These are phyloP conservation scores for Chironomus tentans DNA, from an alignment of 2,888 invertebrate species.

Conservation along the genomic window DNA sequence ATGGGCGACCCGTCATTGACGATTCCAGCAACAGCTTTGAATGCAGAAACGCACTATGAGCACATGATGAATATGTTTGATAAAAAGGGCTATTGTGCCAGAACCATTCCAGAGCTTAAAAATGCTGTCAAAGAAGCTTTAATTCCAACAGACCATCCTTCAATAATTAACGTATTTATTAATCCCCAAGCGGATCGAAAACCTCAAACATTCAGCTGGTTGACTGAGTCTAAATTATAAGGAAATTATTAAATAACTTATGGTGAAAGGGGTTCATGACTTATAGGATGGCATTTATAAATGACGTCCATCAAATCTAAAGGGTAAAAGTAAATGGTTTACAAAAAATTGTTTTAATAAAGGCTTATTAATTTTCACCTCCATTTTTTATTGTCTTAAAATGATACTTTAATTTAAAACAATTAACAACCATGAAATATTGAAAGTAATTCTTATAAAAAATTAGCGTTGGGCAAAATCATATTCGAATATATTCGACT, in stretches of 20 bases:
- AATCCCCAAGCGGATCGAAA: conserved; percentile 82
- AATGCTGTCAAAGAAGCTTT: conserved; percentile 59
- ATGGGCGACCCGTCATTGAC: conserved; percentile 63
- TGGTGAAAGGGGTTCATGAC: no score
- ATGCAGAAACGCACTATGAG: conserved; percentile 75
- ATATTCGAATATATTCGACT: no score
- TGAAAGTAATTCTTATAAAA: not conserved
- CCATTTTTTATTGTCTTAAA: not conserved
- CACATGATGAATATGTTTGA: conserved; percentile 83
- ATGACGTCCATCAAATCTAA: no score
- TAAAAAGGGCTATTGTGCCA: conserved; percentile 68
- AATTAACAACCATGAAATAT: not conserved
- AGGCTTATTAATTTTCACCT: no score
- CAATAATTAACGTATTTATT: conserved; percentile 85
- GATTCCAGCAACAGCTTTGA: conserved; percentile 73
- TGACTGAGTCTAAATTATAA: conserved; percentile 85
- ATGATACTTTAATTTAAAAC: not conserved
- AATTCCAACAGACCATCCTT: conserved; percentile 61
- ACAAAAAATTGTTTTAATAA: no score
- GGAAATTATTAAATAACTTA: not conserved
- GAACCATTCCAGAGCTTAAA: conserved; percentile 66
- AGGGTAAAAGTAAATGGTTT: no score
- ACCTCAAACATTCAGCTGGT: conserved; percentile 83
- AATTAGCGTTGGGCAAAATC: no score
- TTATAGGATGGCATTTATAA: no score